phyloP scores from a whole-genome alignment of 1,140 invertebrate genomes.

The Drosophila murphyi region DNA sequence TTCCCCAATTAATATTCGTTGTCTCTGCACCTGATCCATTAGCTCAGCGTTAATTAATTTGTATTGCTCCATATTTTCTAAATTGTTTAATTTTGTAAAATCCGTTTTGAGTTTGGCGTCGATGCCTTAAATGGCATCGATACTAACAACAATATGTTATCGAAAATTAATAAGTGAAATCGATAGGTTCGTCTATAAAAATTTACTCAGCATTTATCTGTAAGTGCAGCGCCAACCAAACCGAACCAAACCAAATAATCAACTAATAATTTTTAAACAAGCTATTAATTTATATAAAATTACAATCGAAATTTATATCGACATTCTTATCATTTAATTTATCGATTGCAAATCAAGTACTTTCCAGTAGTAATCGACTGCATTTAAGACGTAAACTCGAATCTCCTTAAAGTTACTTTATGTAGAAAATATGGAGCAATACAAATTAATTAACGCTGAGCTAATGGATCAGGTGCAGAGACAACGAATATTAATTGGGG shows the following conservation, averaged over 20 bases:
- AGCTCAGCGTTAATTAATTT: conserved; percentile 57
- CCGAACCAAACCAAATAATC: too few species aligned
- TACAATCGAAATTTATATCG: too few species aligned
- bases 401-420: conserved; percentile 5
- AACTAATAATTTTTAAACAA: too few species aligned
- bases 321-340: too few species aligned
- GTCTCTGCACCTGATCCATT: conserved; percentile 52
- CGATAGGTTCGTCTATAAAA: too few species aligned
- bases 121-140: conserved; percentile 17
- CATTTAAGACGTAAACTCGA: conserved; percentile 40
- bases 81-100: neutral
- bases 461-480: conserved; percentile 54
- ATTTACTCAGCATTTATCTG: too few species aligned
- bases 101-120: conserved; percentile 52
- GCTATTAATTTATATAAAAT: too few species aligned
- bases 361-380: conserved; percentile 6
- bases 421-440: conserved; percentile 44
- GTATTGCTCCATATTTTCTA: conserved; percentile 50
- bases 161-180: too few species aligned
- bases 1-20: conserved; percentile 38
- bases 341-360: neutral
- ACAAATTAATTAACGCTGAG: conserved; percentile 56
- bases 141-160: neutral
- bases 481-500: conserved; percentile 37
- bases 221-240: too few species aligned